Percentiles rank a stretch among this genome's conserved stretches.
phyloP scores from a whole-genome alignment of 92 coral and sea anemone species.

The Plumapathes pennacea region DNA sequence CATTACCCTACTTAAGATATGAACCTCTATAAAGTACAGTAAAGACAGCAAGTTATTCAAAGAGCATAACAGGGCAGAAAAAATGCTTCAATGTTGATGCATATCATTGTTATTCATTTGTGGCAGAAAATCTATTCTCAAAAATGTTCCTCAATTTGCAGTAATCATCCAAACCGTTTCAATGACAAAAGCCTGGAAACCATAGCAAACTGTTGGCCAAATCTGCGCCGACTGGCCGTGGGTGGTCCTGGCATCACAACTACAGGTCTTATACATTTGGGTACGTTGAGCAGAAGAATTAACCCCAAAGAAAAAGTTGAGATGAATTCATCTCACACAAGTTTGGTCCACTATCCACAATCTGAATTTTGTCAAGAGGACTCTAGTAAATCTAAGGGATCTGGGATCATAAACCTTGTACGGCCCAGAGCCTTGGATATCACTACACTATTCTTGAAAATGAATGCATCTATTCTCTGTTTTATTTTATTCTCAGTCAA shows the following conservation, averaged over 20 bases:
- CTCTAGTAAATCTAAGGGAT: not conserved
- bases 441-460: not conserved
- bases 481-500: slow-evolving; percentile 49
- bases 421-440: not conserved
- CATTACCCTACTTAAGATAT: too few relatives aligned
- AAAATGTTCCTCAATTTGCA: not conserved
- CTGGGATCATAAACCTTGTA: not conserved
- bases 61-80: too few relatives aligned
- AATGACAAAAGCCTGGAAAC: slow-evolving; percentile 89
- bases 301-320: not conserved
- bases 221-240: slow-evolving; percentile 55
- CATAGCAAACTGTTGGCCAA: slow-evolving; percentile 88
- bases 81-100: too few relatives aligned
- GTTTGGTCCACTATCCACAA: not conserved
- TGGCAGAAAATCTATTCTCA: too few relatives aligned
- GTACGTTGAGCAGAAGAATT: slow-evolving; percentile 3
- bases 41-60: too few relatives aligned
- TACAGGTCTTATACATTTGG: slow-evolving; percentile 64
- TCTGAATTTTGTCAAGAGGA: not conserved
- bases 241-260: slow-evolving; percentile 73
- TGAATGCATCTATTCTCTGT: not conserved
- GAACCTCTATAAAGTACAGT: too few relatives aligned
- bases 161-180: slow-evolving; percentile 71
- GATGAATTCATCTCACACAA: not conserved
- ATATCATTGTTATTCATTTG: too few relatives aligned